phyloP scores from a whole-genome alignment of 2,888 invertebrate species.

The Drosophila mayaguana region DNA sequence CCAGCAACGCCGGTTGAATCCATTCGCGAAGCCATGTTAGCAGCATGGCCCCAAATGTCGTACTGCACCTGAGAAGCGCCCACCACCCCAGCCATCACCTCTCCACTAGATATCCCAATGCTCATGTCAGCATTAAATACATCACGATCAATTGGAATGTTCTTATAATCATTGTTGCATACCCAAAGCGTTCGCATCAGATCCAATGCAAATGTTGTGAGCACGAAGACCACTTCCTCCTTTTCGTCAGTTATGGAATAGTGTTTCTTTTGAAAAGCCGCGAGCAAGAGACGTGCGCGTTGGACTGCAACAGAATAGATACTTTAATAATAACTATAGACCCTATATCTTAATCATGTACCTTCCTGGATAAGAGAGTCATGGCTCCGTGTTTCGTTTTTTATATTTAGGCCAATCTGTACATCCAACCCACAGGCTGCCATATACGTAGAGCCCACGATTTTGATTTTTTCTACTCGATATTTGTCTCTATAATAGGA shows the following conservation, averaged over 20 bases:
- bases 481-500: conserved; percentile 86
- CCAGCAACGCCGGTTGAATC: conserved; percentile 94
- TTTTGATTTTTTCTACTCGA: conserved; percentile 97
- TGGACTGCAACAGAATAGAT: neutral
- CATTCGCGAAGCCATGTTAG: conserved; percentile 98
- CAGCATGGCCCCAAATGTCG: conserved; percentile 98
- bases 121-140: conserved; percentile 73
- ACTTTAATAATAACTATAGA: neutral
- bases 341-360: neutral
- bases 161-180: conserved; percentile 85
- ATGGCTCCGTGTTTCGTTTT: neutral
- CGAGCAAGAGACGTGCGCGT: neutral
- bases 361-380: neutral
- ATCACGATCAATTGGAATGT: conserved; percentile 82
- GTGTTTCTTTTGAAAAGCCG: neutral
- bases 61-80: conserved; percentile 97
- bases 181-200: conserved; percentile 88
- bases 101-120: conserved; percentile 93
- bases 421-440: conserved; percentile 96
- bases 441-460: conserved; percentile 98
- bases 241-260: conserved; percentile 56
- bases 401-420: conserved; percentile 79
- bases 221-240: conserved; percentile 88
- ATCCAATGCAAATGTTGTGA: conserved; percentile 84
- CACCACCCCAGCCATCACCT: conserved; percentile 97